These are phyloP conservation scores for Paracanthobrama guichenoti DNA, from an alignment of 2,113 vertebrate species.

Conservation along the genomic window DNA sequence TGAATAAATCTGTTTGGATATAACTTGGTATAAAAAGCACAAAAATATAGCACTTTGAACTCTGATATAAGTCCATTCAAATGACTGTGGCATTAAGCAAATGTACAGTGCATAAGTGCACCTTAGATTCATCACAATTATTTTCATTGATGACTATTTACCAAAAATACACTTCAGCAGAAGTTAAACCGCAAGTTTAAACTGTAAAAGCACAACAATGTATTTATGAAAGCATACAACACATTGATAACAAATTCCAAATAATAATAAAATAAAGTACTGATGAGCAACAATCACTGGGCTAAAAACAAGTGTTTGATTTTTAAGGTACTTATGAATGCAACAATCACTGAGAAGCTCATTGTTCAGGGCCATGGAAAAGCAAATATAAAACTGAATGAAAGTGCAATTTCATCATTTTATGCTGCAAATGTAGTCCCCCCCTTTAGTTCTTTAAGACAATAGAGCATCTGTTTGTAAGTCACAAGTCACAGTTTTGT, in stretches of 20 bases:
- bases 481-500: constrained; percentile 91
- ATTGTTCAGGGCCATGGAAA: constrained; percentile 27
- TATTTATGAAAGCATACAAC: constrained; percentile 19
- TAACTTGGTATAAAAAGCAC: constrained; percentile 17
- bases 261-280: neutral
- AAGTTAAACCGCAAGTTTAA: neutral
- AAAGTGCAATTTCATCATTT: constrained; percentile 46
- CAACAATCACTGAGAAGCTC: constrained; percentile 39
- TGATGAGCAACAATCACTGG: constrained; percentile 10
- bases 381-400: constrained; percentile 41
- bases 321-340: constrained; percentile 26
- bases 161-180: constrained; percentile 42
- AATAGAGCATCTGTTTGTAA: constrained; percentile 61
- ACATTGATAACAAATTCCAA: constrained; percentile 11
- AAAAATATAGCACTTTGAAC: constrained; percentile 26
- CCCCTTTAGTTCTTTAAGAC: neutral
- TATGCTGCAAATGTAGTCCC: constrained; percentile 20
- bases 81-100: constrained; percentile 30
- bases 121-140: constrained; percentile 3
- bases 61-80: constrained; percentile 13
- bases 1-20: neutral
- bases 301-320: neutral
- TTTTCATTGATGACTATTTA: constrained; percentile 16
- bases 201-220: constrained; percentile 13
- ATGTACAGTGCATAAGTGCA: neutral